Conservation (phyloP, 2,797 vertebrate genomes). For the Ataeniobius toweri region DNA sequence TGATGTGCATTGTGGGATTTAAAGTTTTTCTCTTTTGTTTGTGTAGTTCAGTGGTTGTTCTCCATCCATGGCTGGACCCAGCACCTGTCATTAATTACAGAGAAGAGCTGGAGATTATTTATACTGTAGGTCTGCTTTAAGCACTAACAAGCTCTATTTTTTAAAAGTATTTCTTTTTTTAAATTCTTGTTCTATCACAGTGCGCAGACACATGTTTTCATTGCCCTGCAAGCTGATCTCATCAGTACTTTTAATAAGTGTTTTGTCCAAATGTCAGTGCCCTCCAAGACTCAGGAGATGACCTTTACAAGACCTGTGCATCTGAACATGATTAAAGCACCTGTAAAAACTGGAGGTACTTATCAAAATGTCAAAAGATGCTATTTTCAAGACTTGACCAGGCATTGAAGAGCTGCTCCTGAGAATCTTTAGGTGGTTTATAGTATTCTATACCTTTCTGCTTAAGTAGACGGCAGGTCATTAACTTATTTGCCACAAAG, state of each 20-base stretch:
- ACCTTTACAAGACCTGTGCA: slow-evolving; percentile 16
- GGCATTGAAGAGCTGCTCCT: background rate
- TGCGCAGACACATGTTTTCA: background rate
- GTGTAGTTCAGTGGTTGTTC: no score
- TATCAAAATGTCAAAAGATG: slow-evolving; percentile 19
- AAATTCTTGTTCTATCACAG: background rate
- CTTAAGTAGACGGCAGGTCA: background rate
- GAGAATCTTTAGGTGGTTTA: background rate
- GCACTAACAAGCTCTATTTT: background rate
- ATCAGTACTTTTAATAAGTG: slow-evolving; percentile 6
- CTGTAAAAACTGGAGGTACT: slow-evolving; percentile 3
- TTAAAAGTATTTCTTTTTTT: background rate
- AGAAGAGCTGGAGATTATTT: background rate
- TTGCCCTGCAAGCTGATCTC: background rate
- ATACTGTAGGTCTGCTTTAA: background rate
- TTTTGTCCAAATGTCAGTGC: slow-evolving; percentile 23
- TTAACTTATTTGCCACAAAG: background rate
- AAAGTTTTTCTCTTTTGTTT: no score
- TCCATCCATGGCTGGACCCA: background rate
- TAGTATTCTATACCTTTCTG: background rate
- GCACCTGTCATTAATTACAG: background rate
- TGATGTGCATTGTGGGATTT: no score
- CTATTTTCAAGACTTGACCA: background rate
- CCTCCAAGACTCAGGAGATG: background rate
- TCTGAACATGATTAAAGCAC: slow-evolving; percentile 15